Evolutionary conservation across 2,888 invertebrate species (phyloP).

Genomic region (Eudasyphora cyanicolor): DNA sequence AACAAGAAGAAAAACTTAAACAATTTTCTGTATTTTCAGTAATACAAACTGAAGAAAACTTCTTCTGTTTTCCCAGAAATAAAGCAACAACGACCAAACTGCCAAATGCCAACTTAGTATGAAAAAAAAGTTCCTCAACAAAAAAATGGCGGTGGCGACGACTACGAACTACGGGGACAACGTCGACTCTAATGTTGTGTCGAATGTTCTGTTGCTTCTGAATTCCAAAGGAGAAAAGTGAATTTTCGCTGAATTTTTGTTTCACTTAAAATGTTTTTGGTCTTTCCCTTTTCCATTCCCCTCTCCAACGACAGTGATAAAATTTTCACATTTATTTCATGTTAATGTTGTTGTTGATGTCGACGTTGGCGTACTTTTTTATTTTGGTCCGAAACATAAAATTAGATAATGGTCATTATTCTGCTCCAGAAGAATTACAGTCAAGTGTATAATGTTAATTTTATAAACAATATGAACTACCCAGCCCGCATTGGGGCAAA

Average conservation of each 20-base stretch:
- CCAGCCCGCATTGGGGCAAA: neutral
- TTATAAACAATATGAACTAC: constrained; percentile 40
- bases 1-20: neutral
- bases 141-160: too few relatives aligned
- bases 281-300: too few relatives aligned
- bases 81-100: neutral
- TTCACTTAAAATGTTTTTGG: constrained; percentile 8
- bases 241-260: constrained; percentile 6
- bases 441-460: constrained; percentile 44
- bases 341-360: neutral
- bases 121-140: neutral
- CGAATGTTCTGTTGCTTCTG: neutral
- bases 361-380: neutral
- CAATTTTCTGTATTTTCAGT: neutral
- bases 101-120: neutral
- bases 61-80: neutral
- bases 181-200: too few relatives aligned
- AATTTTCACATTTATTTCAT: neutral
- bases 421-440: constrained; percentile 34
- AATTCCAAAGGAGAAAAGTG: constrained; percentile 16
- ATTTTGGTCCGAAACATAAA: neutral
- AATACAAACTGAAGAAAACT: neutral
- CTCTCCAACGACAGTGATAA: neutral
- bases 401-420: constrained; percentile 43
- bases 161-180: too few relatives aligned